A percentile compares a stretch with the other conserved stretches of the same genome.
phyloP scores from a whole-genome alignment of 2,797 vertebrate genomes.

The Phaenicophaeus curvirostris region DNA sequence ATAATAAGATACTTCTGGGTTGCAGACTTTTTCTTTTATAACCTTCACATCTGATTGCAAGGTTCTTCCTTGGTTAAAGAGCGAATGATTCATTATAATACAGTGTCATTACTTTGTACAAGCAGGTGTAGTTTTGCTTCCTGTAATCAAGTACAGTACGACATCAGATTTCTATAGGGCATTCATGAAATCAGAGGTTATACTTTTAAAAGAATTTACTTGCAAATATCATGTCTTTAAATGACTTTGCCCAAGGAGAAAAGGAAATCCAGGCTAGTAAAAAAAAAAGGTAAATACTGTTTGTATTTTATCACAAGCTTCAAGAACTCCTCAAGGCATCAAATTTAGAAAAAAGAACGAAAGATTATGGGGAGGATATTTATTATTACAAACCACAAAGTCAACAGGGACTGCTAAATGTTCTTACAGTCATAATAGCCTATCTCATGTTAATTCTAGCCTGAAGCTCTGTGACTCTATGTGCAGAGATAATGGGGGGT shows the following conservation, averaged over 20 bases:
- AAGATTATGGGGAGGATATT: slow-evolving; percentile 74
- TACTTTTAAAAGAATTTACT: slow-evolving; percentile 60
- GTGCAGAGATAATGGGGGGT: slow-evolving; percentile 79
- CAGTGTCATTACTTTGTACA: not conserved
- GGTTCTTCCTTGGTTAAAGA: not conserved
- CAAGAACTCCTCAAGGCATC: slow-evolving; percentile 75
- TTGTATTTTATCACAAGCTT: slow-evolving; percentile 74
- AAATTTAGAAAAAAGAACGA: slow-evolving; percentile 54
- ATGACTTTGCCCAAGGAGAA: slow-evolving; percentile 80
- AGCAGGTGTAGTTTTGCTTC: slow-evolving; percentile 47
- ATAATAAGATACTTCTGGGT: slow-evolving; percentile 6
- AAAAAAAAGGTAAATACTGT: slow-evolving; percentile 70
- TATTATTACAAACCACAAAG: slow-evolving; percentile 75
- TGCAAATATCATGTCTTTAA: slow-evolving; percentile 61
- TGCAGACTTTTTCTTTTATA: slow-evolving; percentile 12
- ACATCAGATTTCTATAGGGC: slow-evolving; percentile 47
- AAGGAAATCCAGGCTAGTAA: slow-evolving; percentile 49
- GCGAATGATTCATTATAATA: not conserved
- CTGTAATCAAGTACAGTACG: slow-evolving; percentile 17
- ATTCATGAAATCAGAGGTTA: slow-evolving; percentile 34
- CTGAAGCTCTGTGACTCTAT: slow-evolving; percentile 79
- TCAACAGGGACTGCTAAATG: slow-evolving; percentile 81
- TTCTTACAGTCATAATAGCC: slow-evolving; percentile 81
- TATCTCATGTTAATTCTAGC: slow-evolving; percentile 85
- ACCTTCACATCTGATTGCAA: slow-evolving; percentile 53